Base-by-base conservation (phyloP, 2,797 vertebrate genomes). In the Sebastes miniatus region DNA sequence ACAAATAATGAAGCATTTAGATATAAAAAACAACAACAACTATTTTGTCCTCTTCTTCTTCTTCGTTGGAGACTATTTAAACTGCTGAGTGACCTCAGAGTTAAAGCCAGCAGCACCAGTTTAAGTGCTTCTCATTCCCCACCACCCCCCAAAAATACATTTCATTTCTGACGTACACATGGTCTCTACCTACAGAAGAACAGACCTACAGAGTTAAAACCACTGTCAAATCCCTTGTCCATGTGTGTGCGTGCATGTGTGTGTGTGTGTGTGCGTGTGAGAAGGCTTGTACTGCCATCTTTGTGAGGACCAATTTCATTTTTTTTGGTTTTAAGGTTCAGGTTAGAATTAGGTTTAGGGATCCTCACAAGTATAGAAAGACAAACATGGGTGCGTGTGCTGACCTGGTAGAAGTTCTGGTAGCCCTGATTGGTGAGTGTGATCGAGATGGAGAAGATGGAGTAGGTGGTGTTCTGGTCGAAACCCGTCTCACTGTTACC, bases 401-500 rank as follows among this genome's bases (percentile, higher is more conserved):
- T 25, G 13, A 99, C 98, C 97, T 98, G 96, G 6, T 97, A 97
- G 87, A 98, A 96, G 91, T 98, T 97, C 72, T 97, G 96, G 90
- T 95, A 97, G 74, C 98, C 98, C 77, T 98, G 95, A 84, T 98
- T 96, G 1, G 98, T 99, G 84, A 99, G 91, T 3, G 97, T 99
- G 86, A 99, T 97, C 83, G 97, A 97, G 91, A 99, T 96, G 89
- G 96, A 97, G 92, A 99, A 99, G 90, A 99, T 96, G 64, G 98
- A 98, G 83, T 98, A 98, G 31, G 98, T 99, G 68, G 97, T 92
- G 90, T 99, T 99, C 91, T 99, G 98, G 59, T 99, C 97, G 83
- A 99, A 99, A 18, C 98, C 98, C 0, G 97, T 97, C 87, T 98
- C 98, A 82, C 96, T 97, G 92, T 99, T 99, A 84, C 98, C 98